Percentiles rank a stretch among this genome's conserved stretches.
These are phyloP conservation scores for Heterocephalus glaber DNA, from an alignment of 2,113 vertebrate species.

Conservation along the genomic window DNA sequence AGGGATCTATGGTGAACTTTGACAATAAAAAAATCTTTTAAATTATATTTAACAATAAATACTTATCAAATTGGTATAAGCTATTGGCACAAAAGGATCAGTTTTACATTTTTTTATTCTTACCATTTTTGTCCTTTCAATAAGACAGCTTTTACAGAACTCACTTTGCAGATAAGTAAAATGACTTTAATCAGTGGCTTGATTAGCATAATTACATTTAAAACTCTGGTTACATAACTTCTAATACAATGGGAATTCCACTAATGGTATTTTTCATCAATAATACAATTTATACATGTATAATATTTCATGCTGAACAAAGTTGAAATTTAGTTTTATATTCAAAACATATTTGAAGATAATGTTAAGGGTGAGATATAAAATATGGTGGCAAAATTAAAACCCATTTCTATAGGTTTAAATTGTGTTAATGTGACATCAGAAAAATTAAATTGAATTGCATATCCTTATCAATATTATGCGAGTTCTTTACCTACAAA, in stretches of 20 bases:
- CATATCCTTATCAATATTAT: not conserved
- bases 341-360: not conserved
- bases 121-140: not conserved
- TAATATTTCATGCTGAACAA: not conserved
- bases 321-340: not conserved
- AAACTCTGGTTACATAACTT: not conserved
- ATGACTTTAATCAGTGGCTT: not conserved
- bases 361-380: not conserved
- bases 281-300: slow-evolving; percentile 20
- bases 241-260: not conserved
- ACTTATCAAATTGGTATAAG: not conserved
- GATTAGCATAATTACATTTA: not conserved
- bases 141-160: not conserved
- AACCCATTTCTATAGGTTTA: not conserved
- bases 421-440: not conserved
- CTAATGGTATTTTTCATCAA: not conserved
- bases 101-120: not conserved
- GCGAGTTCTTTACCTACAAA: not conserved
- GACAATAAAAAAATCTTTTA: slow-evolving; percentile 3
- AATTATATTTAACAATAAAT: not conserved
- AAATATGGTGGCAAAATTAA: not conserved
- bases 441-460: not conserved
- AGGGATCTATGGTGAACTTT: not conserved
- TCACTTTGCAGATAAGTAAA: not conserved
- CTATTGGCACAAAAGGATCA: not conserved